phyloP scores from a whole-genome alignment of 2,888 invertebrate genomes.

The Cephus nigrinus region DNA sequence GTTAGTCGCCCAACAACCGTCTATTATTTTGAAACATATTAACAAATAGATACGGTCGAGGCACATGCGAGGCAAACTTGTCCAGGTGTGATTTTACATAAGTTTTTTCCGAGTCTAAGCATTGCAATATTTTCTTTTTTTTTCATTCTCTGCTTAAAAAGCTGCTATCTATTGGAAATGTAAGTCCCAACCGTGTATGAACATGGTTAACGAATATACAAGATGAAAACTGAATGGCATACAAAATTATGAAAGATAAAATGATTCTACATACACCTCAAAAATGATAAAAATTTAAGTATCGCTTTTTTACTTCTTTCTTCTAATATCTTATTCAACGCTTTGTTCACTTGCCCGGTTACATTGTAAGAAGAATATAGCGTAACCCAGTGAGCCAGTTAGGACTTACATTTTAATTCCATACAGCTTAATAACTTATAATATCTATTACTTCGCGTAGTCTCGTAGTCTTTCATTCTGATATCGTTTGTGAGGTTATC shows the following conservation, averaged over 20 bases:
- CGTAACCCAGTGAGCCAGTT: slow-evolving; percentile 47
- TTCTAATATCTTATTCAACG: background rate
- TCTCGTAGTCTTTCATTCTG: background rate
- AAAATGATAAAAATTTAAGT: slow-evolving; percentile 13
- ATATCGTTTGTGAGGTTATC: background rate
- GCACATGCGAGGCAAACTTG: slow-evolving; percentile 24
- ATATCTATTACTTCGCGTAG: background rate
- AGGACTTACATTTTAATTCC: slow-evolving; percentile 5
- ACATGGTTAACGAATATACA: background rate
- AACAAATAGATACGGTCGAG: slow-evolving; percentile 40
- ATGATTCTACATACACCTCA: background rate
- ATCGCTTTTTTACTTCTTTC: background rate
- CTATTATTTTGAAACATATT: slow-evolving; percentile 30
- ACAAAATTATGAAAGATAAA: background rate
- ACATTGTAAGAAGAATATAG: slow-evolving; percentile 58
- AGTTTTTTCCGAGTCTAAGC: background rate
- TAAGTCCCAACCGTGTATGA: background rate
- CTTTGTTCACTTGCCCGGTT: slow-evolving; percentile 40
- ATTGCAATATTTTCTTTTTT: slow-evolving; percentile 10
- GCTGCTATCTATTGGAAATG: background rate
- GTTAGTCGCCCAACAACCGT: slow-evolving; percentile 2
- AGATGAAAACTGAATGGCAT: background rate
- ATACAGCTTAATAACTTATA: background rate
- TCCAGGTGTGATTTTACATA: slow-evolving; percentile 14
- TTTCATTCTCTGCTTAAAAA: background rate